These are phyloP conservation scores for Styela plicata DNA, from an alignment of 23 tunicate species.

Conservation along the genomic window DNA sequence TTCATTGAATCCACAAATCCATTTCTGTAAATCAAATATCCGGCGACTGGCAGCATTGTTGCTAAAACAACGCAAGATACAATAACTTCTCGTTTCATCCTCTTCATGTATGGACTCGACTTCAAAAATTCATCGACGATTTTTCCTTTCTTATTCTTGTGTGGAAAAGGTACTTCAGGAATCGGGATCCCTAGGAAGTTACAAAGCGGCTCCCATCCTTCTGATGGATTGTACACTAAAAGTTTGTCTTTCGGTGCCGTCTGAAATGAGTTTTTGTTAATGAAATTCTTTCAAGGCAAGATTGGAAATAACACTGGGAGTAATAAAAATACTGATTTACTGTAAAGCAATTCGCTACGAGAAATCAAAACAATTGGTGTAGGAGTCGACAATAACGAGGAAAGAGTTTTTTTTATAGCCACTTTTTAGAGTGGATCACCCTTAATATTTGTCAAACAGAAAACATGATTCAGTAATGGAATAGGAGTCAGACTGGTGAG, in stretches of 20 bases:
- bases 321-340: too few relatives aligned
- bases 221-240: conserved; percentile 21
- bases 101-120: not conserved
- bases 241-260: conserved; percentile 38
- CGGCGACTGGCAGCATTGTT: not conserved
- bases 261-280: conserved; percentile 15
- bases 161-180: conserved; percentile 5
- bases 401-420: too few relatives aligned
- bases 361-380: too few relatives aligned
- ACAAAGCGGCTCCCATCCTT: conserved; percentile 57
- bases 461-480: too few relatives aligned
- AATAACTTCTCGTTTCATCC: not conserved
- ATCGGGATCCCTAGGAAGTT: conserved; percentile 32
- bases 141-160: conserved; percentile 38
- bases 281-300: too few relatives aligned
- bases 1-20: not conserved
- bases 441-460: too few relatives aligned
- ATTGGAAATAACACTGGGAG: too few relatives aligned
- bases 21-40: not conserved
- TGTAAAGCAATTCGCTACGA: too few relatives aligned
- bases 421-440: too few relatives aligned
- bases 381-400: too few relatives aligned
- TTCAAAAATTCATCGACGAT: conserved; percentile 39
- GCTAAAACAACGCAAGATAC: not conserved
- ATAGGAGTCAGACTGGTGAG: too few relatives aligned